Evolutionary conservation across 2,113 vertebrate species (phyloP).

Genomic region (Indicator maculatus): DNA sequence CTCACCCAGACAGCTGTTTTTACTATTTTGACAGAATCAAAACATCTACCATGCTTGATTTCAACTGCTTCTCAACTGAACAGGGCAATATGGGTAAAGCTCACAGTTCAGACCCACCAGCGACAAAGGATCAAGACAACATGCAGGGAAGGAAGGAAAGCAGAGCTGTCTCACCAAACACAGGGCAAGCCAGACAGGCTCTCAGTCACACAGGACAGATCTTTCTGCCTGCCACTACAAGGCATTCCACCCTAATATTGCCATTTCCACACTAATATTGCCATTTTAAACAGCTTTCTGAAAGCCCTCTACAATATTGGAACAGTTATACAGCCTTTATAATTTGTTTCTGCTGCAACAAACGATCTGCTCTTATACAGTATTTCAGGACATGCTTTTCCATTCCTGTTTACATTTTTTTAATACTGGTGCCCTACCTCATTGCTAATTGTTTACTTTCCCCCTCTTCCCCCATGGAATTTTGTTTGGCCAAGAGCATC

Average conservation of each 20-base stretch:
- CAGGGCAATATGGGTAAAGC: background rate
- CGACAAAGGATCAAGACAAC: background rate
- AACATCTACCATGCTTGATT: background rate
- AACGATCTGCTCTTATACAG: background rate
- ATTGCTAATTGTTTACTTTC: constrained; percentile 33
- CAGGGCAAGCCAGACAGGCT: background rate
- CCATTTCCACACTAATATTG: background rate
- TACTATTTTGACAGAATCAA: background rate
- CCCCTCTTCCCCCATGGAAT: background rate
- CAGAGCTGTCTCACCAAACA: background rate
- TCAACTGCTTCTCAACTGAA: background rate
- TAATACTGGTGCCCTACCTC: background rate
- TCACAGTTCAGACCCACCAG: background rate
- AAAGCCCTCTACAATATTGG: background rate
- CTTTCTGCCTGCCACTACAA: background rate
- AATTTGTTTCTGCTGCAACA: background rate
- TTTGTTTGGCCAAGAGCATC: constrained; percentile 45
- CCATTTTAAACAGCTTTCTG: background rate
- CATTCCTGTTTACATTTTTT: constrained; percentile 2
- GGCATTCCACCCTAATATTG: background rate
- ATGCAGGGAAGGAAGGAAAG: background rate
- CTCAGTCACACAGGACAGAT: background rate
- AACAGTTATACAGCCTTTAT: background rate
- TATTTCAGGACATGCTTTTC: background rate
- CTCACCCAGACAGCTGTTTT: background rate